Base-by-base conservation (phyloP, 2,113 vertebrate genomes). In the Furnarius figulus region DNA sequence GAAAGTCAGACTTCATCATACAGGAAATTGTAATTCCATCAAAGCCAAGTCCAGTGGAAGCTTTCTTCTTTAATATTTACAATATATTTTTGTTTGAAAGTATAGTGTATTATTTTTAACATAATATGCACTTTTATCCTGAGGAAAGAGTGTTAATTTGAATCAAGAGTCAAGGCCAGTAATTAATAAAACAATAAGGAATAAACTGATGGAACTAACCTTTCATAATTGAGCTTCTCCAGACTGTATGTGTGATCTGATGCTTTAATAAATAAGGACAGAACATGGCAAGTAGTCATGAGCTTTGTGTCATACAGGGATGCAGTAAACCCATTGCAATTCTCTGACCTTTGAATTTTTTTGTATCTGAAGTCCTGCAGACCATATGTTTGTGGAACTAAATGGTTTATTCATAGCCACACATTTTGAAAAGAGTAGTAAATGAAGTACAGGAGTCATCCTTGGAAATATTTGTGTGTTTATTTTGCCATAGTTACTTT, bases 371-470 rank as follows among this genome's bases (percentile, higher is more conserved):
- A 96, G 88, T 83, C 33, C 49, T 61, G 67, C 81, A 71, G 63
- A 77, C 77, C 14, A 2, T 20, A 31, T 47, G 58, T 53, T 53
- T 70, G 15, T 4, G 22, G 75, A 95, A 91, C 35, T 33, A 93
- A 95, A 91, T 71, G 53, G 71, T 77, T 94, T 97, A 81, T 96
- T 97, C 86, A 96, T 94, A 90, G 78, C 40, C 56, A 75, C 49
- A n/a, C 52, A 40, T 81, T 53, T 79, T 84, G 37, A 74, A 78
- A 73, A 92, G 66, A 84, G 35, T 79, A 82, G 40, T 70, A 92
- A 96, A 93, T 92, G 78, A 80, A 66, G 24, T 28, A 23, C 35
- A 76, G 65, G 67, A 93, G 39, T 10, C 5, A 4, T n/a, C 53
- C 87, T 76, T 84, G 65, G 72, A 56, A 52, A 30, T 46, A 25